Percentiles rank a stretch among this genome's conserved stretches.
Evolutionary conservation across 2,113 vertebrate genomes (phyloP).

Genomic region (Psammodynastes pulverulentus): DNA sequence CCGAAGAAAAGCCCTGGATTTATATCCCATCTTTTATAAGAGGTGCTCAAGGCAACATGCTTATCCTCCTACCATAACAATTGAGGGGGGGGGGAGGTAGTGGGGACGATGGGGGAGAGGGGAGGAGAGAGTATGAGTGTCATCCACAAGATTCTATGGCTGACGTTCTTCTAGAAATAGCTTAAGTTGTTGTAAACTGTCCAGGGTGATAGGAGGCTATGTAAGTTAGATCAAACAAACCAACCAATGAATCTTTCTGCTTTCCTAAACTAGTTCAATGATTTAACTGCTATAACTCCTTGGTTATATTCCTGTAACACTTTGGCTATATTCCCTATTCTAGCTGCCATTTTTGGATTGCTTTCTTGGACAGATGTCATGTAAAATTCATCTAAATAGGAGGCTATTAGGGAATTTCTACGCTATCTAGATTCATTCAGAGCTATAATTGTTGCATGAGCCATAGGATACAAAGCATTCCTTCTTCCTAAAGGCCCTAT

Average conservation of each 20-base stretch:
- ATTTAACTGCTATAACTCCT: not conserved
- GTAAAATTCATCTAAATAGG: not conserved
- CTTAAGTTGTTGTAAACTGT: not conserved
- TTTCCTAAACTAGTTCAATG: not conserved
- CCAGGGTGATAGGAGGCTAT: not conserved
- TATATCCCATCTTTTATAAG: not conserved
- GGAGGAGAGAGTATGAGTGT: not conserved
- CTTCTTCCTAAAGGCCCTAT: not conserved
- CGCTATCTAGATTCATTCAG: too few relatives aligned
- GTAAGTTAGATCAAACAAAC: not conserved
- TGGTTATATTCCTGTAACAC: not conserved
- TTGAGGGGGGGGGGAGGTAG: too few relatives aligned
- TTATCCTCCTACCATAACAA: not conserved
- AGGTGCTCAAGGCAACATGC: not conserved
- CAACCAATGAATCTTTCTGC: not conserved
- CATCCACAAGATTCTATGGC: not conserved
- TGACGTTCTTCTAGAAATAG: not conserved
- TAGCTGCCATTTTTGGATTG: not conserved
- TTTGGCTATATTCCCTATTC: not conserved
- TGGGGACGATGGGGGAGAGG: too few relatives aligned
- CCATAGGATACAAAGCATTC: not conserved
- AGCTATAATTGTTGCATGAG: not conserved
- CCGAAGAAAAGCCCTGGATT: too few relatives aligned
- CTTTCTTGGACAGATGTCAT: not conserved
- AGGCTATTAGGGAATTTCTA: not conserved